These are phyloP conservation scores for Xenus cinereus DNA, from an alignment of 2,113 vertebrate species.

Conservation along the genomic window DNA sequence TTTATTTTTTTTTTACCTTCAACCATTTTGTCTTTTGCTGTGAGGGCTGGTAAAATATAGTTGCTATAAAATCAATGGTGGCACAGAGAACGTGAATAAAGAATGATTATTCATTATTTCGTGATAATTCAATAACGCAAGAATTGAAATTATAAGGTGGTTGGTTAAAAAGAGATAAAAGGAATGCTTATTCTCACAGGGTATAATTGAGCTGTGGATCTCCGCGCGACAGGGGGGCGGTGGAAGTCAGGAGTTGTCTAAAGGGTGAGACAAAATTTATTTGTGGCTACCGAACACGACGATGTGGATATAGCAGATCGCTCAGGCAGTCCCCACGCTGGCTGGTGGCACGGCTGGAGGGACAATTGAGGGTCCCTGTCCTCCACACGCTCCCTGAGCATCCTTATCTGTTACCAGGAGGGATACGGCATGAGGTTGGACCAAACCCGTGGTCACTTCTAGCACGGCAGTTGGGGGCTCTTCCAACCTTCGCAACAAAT, in stretches of 20 bases:
- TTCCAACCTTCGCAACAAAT: not conserved
- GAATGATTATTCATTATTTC: not conserved
- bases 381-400: not conserved
- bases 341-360: not conserved
- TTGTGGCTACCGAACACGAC: not conserved
- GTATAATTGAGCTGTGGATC: not conserved
- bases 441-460: rapidly evolving
- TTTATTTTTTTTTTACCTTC: not conserved
- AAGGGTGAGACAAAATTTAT: not conserved
- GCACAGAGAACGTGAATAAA: not conserved
- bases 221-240: rapidly evolving
- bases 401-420: not conserved
- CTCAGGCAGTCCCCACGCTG: not conserved
- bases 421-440: rapidly evolving
- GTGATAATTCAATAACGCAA: not conserved
- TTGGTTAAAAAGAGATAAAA: not conserved
- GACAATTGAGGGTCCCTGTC: rapidly evolving
- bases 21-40: not conserved
- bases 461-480: not conserved
- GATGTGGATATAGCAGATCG: rapidly evolving
- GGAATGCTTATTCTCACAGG: not conserved
- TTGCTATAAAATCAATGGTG: not conserved
- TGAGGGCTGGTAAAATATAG: not conserved
- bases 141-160: not conserved
- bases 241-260: not conserved